phyloP scores from a whole-genome alignment of 2,797 vertebrate species.

The Hippoglossus hippoglossus region DNA sequence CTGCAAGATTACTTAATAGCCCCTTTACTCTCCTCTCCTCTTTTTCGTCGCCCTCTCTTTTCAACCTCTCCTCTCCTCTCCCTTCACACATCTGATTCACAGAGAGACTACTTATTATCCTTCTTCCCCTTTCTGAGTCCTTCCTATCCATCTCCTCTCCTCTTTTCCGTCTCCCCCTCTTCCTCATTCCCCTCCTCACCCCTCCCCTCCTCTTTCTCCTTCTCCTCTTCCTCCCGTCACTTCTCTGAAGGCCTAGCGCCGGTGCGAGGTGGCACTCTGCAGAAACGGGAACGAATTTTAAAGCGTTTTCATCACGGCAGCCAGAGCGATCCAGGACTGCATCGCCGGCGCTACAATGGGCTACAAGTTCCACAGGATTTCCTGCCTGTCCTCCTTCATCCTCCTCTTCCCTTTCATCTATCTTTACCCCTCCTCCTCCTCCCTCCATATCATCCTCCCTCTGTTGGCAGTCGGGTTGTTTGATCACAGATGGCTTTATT shows the following conservation, averaged over 20 bases:
- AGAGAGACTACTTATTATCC: constrained; percentile 42
- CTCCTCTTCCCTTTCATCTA: constrained; percentile 70
- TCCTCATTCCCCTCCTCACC: constrained; percentile 57
- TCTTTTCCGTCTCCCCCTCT: constrained; percentile 64
- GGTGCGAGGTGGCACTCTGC: constrained; percentile 47
- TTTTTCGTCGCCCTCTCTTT: constrained; percentile 52
- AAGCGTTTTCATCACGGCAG: constrained; percentile 63
- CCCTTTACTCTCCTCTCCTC: constrained; percentile 59
- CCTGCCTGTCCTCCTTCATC: constrained; percentile 69
- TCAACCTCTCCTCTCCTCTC: constrained; percentile 57
- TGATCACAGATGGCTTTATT: constrained; percentile 71
- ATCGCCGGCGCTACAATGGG: constrained; percentile 35
- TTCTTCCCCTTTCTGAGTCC: constrained; percentile 42
- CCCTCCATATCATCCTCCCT: constrained; percentile 56
- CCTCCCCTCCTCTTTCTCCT: constrained; percentile 65
- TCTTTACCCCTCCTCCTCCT: constrained; percentile 55
- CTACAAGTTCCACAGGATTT: constrained; percentile 66
- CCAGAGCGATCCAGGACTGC: constrained; percentile 34
- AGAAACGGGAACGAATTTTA: constrained; percentile 58
- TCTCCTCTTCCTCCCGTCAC: constrained; percentile 41
- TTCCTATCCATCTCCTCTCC: constrained; percentile 46
- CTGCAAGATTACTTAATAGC: constrained; percentile 65
- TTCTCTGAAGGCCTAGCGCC: constrained; percentile 39
- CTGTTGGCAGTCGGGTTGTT: constrained; percentile 64
- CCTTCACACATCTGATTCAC: constrained; percentile 53